Evolutionary conservation across 2,113 vertebrate genomes (phyloP), one percentile per base, ranked within the genome.

Genomic region (Nothoprocta perdicaria): DNA sequence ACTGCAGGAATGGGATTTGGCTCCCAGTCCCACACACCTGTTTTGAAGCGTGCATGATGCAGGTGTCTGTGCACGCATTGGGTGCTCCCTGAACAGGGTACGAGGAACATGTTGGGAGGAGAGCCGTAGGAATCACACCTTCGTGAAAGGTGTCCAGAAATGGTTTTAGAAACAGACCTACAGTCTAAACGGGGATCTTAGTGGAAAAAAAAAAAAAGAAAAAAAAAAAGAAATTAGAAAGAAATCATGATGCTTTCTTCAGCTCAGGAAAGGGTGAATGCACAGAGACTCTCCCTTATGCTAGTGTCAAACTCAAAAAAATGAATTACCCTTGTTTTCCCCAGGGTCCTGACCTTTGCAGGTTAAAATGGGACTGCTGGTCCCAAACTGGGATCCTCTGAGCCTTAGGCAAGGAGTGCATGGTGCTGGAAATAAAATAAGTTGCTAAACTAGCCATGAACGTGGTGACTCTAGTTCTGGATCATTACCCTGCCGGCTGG

Each of bases 391-490:
- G 77, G 69, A 74, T 57, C 68, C 77, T 71, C 67, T 16, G 91
- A 61, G 57, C 55, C 33, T 24, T 24, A 81, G 50, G 29, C 43
- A 88, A 50, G 57, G 57, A 85, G 40, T 29, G 50, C 0, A 0
- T 26, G 27, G 52, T 35, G 45, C 58, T 93, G 88, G 77, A 72
- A 93, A 86, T 57, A 29, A 86, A 74, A 45, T 60, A 53, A 72
- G 84, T 62, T 76, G 68, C 57, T 93, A 80, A 91, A 93, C 68
- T 58, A 89, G 58, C 81, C 85, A 80, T 84, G 78, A 93, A 91
- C 29, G 38, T 72, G 85, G 91, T 84, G 91, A 89, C 91, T 95
- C 73, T n/a, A 27, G 68, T 68, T 86, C 85, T 91, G 94, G 94
- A 72, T 80, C 85, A 53, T 91, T 83, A 89, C 81, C 41, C 46